Base-by-base conservation (phyloP, 2,888 invertebrate genomes). In the Tetramorium bicarinatum region DNA sequence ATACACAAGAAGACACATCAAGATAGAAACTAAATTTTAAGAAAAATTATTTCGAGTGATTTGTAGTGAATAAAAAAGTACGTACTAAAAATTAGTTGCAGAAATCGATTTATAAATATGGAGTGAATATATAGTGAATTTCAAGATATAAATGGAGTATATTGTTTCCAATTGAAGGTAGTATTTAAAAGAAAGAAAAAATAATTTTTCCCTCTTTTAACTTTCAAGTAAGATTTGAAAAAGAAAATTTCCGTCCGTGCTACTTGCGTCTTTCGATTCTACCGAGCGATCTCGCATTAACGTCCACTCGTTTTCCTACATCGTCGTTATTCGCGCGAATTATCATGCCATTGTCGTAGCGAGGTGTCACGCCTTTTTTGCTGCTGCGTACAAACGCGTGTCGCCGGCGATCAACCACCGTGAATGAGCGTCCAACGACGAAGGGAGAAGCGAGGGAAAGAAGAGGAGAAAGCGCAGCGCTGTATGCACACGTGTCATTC, bases 401-500 rank as follows among this genome's bases (percentile, higher is more conserved):
- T 84, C 72, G 62, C 61, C 62, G 59, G 52, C 81, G 81, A 81
- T 76, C 76, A 75, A 3, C 77, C 52, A 75, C 52, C 62, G 81
- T 81, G 81, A 62, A 81, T 81, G 81, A 81, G 29, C 62, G 71
- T 44, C 52, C 67, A 15, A 59, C 44, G 80, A 13, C 47, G 47
- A 44, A 66, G 15, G 44, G 71, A 41, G 71, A 8, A 15, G 25
- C 13, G 47, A 29, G 38, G 21, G 44, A 74, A 47, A 13, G 66
- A 54, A 61, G 18, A 56, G 47, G 75, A 82, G 82, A 47, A 77
- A 86, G 74, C 29, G 79, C 79, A 80, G 66, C 83, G 83, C 83
- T 86, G 87, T 88, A 87, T 80, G 79, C 77, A 89, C 89, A 89
- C 81, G 88, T 85, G 88, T 88, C 87, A 82, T 80, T 87, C 90